phyloP scores from a whole-genome alignment of 2,888 invertebrate species.

The Suillia variegata region DNA sequence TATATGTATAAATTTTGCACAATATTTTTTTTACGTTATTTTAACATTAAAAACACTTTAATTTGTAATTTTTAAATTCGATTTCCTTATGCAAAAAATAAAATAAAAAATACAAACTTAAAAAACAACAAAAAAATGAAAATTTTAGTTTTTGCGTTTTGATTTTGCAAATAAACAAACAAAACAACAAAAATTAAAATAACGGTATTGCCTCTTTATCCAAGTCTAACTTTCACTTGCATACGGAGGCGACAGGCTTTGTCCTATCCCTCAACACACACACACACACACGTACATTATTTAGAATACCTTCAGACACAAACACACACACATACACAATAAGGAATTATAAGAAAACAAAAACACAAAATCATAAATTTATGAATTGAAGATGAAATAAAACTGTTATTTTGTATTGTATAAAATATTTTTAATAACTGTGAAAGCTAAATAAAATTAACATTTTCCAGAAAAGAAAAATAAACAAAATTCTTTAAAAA shows the following conservation, averaged over 20 bases:
- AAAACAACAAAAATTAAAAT: too few species aligned
- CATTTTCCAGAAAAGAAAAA: constrained; percentile 33
- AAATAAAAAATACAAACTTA: not conserved
- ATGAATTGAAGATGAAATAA: constrained; percentile 38
- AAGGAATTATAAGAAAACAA: constrained; percentile 34
- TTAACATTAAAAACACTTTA: too few species aligned
- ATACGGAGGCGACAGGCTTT: too few species aligned
- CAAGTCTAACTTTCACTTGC: too few species aligned
- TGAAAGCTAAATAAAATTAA: constrained; percentile 61
- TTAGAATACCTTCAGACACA: constrained; percentile 11
- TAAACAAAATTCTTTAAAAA: constrained; percentile 31
- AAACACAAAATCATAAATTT: constrained; percentile 15
- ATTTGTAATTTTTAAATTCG: not conserved
- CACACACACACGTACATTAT: constrained; percentile 21
- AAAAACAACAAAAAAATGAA: too few species aligned
- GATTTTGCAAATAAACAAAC: too few species aligned
- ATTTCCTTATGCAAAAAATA: not conserved
- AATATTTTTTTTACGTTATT: not conserved
- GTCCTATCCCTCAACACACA: not conserved
- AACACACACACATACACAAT: constrained; percentile 29
- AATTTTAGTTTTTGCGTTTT: too few species aligned
- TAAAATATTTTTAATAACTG: constrained; percentile 62
- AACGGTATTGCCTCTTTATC: not conserved
- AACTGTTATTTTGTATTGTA: constrained; percentile 62
- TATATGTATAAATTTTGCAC: too few species aligned